phyloP scores from a whole-genome alignment of 2,113 vertebrate species.

The Chionis minor region DNA sequence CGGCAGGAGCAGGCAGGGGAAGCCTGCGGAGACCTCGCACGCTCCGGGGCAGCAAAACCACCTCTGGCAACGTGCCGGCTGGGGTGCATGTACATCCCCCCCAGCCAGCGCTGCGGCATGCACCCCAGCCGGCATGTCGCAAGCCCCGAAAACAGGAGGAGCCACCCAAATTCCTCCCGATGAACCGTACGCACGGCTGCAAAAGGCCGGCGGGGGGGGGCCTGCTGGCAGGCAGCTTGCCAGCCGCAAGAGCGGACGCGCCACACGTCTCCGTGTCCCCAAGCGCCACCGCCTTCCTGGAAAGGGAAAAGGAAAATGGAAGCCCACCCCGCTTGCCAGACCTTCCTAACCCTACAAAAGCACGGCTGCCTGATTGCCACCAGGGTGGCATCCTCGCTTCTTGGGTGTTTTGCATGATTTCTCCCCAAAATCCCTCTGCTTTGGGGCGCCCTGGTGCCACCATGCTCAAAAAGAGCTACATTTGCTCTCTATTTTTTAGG shows the following conservation, averaged over 20 bases:
- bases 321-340: fast-evolving
- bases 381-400: fast-evolving
- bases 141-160: background rate
- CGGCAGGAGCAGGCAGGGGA: background rate
- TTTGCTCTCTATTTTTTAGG: background rate
- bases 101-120: too few relatives aligned
- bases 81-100: too few relatives aligned
- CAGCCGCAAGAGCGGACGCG: background rate
- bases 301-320: background rate
- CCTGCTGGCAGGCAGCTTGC: background rate
- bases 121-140: background rate
- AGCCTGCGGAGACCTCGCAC: background rate
- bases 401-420: too few relatives aligned
- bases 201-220: fast-evolving
- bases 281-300: background rate
- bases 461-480: background rate
- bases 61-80: background rate
- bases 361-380: background rate
- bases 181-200: fast-evolving
- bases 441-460: too few relatives aligned
- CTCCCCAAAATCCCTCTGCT: background rate
- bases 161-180: background rate
- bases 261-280: fast-evolving
- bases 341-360: background rate
- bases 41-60: background rate